Evolutionary conservation across 2,888 invertebrate species (phyloP).

Genomic region (Actias luna): DNA sequence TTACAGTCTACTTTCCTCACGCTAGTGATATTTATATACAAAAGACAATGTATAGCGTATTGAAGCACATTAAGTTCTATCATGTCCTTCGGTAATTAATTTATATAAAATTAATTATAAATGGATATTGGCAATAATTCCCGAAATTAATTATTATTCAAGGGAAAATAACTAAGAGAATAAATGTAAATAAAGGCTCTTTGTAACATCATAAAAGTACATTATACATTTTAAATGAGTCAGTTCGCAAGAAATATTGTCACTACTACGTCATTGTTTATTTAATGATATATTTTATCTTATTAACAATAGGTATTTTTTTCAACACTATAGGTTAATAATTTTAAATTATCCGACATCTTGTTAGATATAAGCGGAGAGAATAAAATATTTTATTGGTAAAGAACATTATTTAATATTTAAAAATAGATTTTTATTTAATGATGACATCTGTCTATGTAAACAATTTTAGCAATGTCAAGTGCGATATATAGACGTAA

Average conservation of each 20-base stretch:
- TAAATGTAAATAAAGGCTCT: slow-evolving; percentile 24
- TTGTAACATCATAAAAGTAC: slow-evolving; percentile 11
- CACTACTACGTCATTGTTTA: slow-evolving; percentile 40
- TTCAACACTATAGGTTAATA: slow-evolving; percentile 19
- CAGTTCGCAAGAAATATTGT: slow-evolving; percentile 28
- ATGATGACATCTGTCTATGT: no score
- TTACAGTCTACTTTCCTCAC: no score
- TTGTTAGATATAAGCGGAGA: neutral
- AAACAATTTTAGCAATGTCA: no score
- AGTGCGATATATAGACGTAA: no score
- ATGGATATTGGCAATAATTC: neutral
- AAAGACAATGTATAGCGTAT: neutral
- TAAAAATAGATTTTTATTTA: no score
- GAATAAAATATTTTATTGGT: neutral
- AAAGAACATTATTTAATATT: no score
- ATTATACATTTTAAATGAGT: slow-evolving; percentile 30
- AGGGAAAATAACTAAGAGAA: slow-evolving; percentile 26
- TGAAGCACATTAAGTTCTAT: no score
- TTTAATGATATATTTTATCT: slow-evolving; percentile 51
- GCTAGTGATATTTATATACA: no score
- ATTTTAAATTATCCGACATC: neutral
- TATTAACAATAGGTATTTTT: slow-evolving; percentile 40
- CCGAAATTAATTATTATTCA: slow-evolving; percentile 10
- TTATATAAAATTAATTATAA: neutral
- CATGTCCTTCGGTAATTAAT: no score